Evolutionary conservation across 2,113 vertebrate genomes (phyloP).

Genomic region (Cebidichthys violaceus): DNA sequence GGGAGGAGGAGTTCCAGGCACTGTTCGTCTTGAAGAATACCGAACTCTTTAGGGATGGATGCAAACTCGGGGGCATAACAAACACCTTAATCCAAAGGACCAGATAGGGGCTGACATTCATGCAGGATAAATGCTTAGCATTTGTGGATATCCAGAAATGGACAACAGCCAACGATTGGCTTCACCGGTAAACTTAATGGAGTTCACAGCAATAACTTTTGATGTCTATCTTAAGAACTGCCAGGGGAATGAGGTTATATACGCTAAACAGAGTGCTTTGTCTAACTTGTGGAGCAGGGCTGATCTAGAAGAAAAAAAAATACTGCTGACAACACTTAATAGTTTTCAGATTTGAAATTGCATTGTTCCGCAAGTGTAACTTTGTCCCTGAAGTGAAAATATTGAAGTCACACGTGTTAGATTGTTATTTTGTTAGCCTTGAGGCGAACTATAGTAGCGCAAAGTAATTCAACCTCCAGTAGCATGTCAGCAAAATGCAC

Average conservation of each 20-base stretch:
- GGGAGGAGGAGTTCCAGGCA: not conserved
- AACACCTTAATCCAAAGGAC: not conserved
- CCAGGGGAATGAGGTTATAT: not conserved
- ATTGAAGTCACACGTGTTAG: constrained; percentile 9
- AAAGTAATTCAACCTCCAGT: constrained; percentile 51
- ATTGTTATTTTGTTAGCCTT: constrained; percentile 31
- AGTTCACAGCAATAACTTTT: not conserved
- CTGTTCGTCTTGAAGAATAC: not conserved
- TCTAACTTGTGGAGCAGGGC: not conserved
- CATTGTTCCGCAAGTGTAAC: constrained; percentile 7
- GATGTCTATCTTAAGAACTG: not conserved
- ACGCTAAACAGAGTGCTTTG: too few species aligned
- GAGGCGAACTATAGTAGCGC: constrained; percentile 11
- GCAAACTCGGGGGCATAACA: not conserved
- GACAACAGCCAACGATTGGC: not conserved
- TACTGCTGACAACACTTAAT: constrained; percentile 5
- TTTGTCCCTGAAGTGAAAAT: constrained; percentile 30
- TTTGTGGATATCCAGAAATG: constrained; percentile 1
- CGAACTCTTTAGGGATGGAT: not conserved
- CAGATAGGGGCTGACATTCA: not conserved
- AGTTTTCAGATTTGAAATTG: constrained; percentile 27
- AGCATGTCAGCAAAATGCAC: constrained; percentile 62
- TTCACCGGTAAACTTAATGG: not conserved
- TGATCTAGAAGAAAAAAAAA: not conserved
- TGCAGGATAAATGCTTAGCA: not conserved